phyloP scores from a whole-genome alignment of 53 echinoderm and acorn worm species.

The Zoroaster sp. region DNA sequence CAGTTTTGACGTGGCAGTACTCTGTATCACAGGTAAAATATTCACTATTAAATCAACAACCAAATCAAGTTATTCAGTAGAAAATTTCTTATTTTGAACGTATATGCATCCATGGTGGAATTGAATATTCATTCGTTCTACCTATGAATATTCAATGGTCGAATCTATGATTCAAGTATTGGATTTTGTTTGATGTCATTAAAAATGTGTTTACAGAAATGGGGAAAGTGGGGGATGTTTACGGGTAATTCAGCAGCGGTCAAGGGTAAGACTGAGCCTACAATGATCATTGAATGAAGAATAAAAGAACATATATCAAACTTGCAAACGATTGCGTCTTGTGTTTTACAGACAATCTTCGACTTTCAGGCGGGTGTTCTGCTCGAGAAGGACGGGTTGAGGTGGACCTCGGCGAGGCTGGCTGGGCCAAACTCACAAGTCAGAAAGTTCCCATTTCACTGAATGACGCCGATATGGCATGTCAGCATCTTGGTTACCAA shows the following conservation, averaged over 20 bases:
- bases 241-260: no score
- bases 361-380: background rate
- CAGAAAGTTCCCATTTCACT: background rate
- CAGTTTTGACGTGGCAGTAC: background rate
- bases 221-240: no score
- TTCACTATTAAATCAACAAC: background rate
- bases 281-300: background rate
- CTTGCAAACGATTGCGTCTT: background rate
- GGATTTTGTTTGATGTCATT: no score
- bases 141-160: no score
- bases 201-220: no score
- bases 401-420: background rate
- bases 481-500: background rate
- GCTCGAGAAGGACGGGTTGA: slow-evolving; percentile 1
- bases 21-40: background rate
- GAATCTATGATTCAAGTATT: no score
- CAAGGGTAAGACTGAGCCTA: no score
- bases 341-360: background rate
- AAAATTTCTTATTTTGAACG: background rate
- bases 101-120: no score
- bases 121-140: background rate
- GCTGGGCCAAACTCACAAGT: background rate
- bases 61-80: no score
- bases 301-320: background rate
- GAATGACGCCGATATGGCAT: background rate